Evolutionary conservation across 2,888 invertebrate genomes (phyloP), one percentile per base, ranked within the genome.

Genomic region (Leucophenga montana): DNA sequence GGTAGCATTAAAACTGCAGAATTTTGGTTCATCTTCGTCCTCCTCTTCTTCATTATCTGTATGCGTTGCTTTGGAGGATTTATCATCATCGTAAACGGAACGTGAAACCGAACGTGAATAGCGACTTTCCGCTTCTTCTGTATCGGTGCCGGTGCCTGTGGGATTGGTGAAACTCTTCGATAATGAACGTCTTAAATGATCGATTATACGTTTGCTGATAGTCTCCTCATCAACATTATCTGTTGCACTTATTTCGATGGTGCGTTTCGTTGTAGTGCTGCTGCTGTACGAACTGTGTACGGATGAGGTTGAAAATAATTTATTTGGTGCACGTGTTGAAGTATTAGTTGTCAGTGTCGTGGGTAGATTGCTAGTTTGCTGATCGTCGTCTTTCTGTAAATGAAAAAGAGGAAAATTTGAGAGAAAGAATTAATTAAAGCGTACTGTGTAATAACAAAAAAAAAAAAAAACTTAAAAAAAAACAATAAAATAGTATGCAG

Each of bases 1-100:
- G 1, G 80, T 73, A 8, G 31, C 75, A 73, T 82, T 85, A 69
- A 85, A 85, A 56, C 86, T 87, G 57, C 80, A 79, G 61, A 79
- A 81, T 27, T 46, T 14, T 27, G 74, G 67, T 22, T 73, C 72
- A 3, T 82, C 77, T 0, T 85, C 80, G 1, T 79, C 76, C 4
- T 69, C 73, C 22, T 53, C 72, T 33, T 70, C 74, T 50, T 72
- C 83, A 69, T 75, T 82, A 69, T 72, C 83, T 18, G 85, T 88
- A 74, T 82, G 86, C 73, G 79, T 85, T 31, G 83, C 85, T 70
- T 85, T 86, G 1, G 85, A 87, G 57, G 85, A 86, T 68, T 84
- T 85, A 22, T 86, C 87, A 70, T 88, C 88, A 22, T 88, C 88
- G 64, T 86, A 87, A 0, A 85, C 77, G 6, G 88, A 88, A n/a